A percentile compares a stretch with the other conserved stretches of the same genome.
Evolutionary conservation across 1,140 invertebrate genomes (phyloP).

Genomic region (Drosophila lacertosa): DNA sequence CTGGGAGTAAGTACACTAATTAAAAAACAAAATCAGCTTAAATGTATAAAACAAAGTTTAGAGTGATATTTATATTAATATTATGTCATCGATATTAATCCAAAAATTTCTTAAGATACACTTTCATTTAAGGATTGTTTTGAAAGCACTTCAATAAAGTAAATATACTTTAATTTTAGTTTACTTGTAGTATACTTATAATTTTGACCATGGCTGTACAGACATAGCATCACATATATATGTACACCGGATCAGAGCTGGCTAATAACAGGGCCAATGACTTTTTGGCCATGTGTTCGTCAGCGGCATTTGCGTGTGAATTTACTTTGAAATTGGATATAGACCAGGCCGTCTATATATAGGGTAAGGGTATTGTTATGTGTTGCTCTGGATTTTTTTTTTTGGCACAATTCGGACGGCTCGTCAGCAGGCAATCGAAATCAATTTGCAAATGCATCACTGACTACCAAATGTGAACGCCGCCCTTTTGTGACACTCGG

Average conservation of each 20-base stretch:
- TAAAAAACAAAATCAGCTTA: no score
- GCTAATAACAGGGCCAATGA: slow-evolving; percentile 36
- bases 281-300: slow-evolving; percentile 18
- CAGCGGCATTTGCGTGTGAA: slow-evolving; percentile 80
- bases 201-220: no score
- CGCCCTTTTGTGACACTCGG: slow-evolving; percentile 31
- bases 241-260: not conserved
- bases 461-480: slow-evolving; percentile 8
- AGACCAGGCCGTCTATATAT: not conserved
- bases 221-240: not conserved
- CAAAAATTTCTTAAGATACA: no score
- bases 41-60: no score
- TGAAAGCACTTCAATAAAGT: no score
- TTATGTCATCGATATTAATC: no score
- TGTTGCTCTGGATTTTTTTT: not conserved
- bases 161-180: no score
- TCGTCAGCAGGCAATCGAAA: slow-evolving; percentile 63
- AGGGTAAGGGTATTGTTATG: not conserved
- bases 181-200: no score
- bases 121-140: no score
- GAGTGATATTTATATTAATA: no score
- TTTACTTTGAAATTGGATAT: slow-evolving; percentile 73
- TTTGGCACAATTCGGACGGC: slow-evolving; percentile 34
- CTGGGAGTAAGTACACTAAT: no score
- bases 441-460: slow-evolving; percentile 75